Evolutionary conservation across 2,888 invertebrate species (phyloP).

Genomic region (Dryococelus australis): DNA sequence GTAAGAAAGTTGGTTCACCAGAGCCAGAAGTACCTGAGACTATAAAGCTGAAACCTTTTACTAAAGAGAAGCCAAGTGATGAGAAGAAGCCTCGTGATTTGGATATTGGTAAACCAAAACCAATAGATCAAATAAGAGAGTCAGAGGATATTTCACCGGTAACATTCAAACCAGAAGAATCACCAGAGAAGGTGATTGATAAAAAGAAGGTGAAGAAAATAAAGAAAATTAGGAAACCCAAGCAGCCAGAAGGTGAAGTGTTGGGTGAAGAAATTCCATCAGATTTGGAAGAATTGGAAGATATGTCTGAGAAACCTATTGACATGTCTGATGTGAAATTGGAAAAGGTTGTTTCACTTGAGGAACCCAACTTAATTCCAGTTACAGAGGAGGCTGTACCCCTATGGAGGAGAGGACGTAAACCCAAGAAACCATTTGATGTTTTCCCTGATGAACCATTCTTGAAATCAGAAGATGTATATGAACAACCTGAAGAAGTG

Average conservation of each 20-base stretch:
- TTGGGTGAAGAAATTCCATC: background rate
- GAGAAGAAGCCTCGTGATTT: conserved; percentile 17
- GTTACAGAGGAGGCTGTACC: conserved; percentile 19
- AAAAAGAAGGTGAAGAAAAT: conserved; percentile 43
- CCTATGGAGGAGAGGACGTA: background rate
- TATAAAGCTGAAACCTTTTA: conserved; percentile 50
- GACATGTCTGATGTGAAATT: background rate
- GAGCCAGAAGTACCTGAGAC: conserved; percentile 52
- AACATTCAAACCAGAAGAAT: conserved; percentile 18
- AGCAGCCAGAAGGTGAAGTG: background rate
- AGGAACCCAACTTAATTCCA: background rate
- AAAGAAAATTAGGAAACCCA: conserved; percentile 42
- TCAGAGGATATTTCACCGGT: background rate
- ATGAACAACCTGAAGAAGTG: conserved; percentile 48
- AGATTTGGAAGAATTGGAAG: background rate
- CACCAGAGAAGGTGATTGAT: conserved; percentile 6
- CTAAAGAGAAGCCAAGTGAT: conserved; percentile 23
- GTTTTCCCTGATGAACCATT: background rate
- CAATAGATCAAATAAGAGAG: conserved; percentile 39
- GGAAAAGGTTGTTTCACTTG: background rate
- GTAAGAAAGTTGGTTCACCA: conserved; percentile 55
- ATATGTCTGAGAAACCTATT: conserved; percentile 29
- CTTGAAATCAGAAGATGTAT: background rate
- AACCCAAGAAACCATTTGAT: conserved; percentile 28
- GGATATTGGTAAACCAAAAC: conserved; percentile 33